Conservation (phyloP, 2,888 invertebrate species). For the Cantharis rustica region DNA sequence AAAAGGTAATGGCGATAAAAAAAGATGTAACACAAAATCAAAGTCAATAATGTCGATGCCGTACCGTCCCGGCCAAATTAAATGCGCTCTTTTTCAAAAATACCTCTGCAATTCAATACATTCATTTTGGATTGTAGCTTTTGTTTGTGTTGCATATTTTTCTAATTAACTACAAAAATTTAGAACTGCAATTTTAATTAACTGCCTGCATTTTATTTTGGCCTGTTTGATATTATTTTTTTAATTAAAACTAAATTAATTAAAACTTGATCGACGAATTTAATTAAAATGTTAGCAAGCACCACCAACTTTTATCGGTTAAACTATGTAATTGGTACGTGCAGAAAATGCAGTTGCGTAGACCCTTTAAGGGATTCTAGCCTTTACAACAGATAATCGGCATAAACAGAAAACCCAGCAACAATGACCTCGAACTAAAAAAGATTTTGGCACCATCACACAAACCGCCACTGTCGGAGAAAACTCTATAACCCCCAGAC, state of each 20-base stretch:
- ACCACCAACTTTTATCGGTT: not conserved
- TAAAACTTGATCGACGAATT: not conserved
- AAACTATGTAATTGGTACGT: not conserved
- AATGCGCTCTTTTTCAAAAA: not conserved
- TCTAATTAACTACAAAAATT: not conserved
- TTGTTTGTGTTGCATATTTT: not conserved
- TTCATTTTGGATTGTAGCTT: rapidly evolving
- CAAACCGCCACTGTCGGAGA: no score
- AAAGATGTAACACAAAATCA: not conserved
- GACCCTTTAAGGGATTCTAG: not conserved
- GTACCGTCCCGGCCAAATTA: not conserved
- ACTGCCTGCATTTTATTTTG: not conserved
- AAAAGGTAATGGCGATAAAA: not conserved
- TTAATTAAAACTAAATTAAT: not conserved
- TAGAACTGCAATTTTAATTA: not conserved
- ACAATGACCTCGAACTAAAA: no score
- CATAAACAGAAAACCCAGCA: no score
- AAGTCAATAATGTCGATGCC: not conserved
- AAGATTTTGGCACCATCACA: no score
- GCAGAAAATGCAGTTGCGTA: not conserved
- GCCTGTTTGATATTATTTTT: not conserved
- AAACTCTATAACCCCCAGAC: no score
- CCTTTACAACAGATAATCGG: no score
- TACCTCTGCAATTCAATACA: not conserved
- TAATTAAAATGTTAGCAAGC: not conserved